Conservation (phyloP, 2,797 vertebrate species). For the Hydrophis major region DNA sequence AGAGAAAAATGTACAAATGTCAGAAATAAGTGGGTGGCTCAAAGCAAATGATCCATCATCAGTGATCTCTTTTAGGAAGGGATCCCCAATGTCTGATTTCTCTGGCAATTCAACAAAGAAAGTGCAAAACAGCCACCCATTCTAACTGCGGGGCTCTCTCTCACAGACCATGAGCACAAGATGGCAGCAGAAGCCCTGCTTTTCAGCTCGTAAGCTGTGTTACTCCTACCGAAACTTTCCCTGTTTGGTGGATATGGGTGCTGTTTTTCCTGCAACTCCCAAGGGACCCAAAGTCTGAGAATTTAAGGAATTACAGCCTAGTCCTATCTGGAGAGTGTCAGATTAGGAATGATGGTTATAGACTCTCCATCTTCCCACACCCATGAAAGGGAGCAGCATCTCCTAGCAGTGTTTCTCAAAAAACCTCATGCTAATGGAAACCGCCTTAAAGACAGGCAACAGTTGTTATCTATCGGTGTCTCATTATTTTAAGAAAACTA, state of each 20-base stretch:
- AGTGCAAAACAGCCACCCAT: background rate
- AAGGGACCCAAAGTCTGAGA: background rate
- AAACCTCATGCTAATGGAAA: background rate
- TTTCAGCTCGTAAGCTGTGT: background rate
- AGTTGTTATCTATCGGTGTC: background rate
- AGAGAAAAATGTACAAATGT: background rate
- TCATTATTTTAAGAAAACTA: background rate
- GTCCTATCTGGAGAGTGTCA: background rate
- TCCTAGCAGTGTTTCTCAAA: background rate
- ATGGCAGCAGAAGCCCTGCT: background rate
- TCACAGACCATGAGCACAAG: background rate
- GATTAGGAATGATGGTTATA: background rate
- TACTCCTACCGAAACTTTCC: background rate
- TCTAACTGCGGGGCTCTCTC: background rate
- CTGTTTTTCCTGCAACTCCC: background rate
- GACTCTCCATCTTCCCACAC: background rate
- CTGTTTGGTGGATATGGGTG: background rate
- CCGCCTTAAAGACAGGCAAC: background rate
- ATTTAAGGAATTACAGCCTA: background rate
- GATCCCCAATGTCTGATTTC: background rate
- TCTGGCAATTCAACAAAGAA: background rate
- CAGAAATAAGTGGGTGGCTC: background rate
- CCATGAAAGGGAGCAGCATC: background rate
- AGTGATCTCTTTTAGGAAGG: background rate
- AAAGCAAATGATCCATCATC: background rate